Conservation (phyloP, 2,113 vertebrate genomes). For the Dissostichus mawsoni region DNA sequence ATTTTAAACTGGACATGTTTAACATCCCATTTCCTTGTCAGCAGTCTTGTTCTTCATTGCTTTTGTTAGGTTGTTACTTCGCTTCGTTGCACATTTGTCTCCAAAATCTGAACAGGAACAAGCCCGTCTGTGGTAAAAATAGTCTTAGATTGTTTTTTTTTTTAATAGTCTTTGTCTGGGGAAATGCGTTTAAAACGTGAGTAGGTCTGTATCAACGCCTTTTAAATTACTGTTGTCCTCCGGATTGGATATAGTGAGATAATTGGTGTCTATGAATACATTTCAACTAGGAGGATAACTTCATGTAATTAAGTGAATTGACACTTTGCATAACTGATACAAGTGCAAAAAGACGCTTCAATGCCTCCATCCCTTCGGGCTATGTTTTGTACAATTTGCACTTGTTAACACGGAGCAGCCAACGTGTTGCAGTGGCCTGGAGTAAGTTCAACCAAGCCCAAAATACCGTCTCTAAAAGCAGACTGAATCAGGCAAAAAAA, state of each 20-base stretch:
- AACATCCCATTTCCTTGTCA: background rate
- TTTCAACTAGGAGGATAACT: background rate
- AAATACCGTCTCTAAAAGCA: constrained; percentile 19
- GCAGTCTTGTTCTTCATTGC: background rate
- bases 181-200: too few species aligned
- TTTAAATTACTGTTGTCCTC: too few species aligned
- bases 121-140: too few species aligned
- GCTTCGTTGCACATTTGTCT: background rate
- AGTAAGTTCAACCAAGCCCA: background rate
- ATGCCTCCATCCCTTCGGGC: background rate
- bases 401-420: too few species aligned
- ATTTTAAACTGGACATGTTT: background rate
- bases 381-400: background rate
- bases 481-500: background rate
- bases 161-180: too few species aligned
- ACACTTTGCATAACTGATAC: background rate
- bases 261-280: background rate
- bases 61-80: background rate
- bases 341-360: background rate
- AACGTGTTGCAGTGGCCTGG: background rate
- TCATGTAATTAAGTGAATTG: background rate
- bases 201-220: too few species aligned
- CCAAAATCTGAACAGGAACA: background rate
- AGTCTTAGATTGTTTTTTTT: too few species aligned
- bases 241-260: background rate